Base-by-base conservation (phyloP, 2,797 vertebrate genomes). In the Gymnothorax reevesii region DNA sequence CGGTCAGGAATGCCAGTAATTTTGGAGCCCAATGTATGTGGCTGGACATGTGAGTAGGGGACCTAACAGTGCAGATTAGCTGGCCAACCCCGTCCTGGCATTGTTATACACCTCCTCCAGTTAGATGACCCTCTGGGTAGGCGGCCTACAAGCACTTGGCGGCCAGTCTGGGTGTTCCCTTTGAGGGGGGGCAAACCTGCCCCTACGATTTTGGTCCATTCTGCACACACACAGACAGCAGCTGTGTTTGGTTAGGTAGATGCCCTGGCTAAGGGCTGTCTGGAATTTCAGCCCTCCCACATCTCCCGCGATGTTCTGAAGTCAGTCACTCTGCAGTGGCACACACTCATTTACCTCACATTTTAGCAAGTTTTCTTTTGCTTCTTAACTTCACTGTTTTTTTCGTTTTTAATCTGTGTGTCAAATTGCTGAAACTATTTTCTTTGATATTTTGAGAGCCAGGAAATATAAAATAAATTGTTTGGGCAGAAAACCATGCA, bases 161-260 rank as follows among this genome's bases (percentile, higher is more conserved):
- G 13, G 10, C 33, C 73, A 1, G 27, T 15, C 27, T 13, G 73
- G 27, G 73, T 75, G 27, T 75, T 71, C 25, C 25, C 69, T 17
- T 12, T 49, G 73, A 49, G 20, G 13, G 73, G 73, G 73, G 9
- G 33, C 27, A 42, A 15, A 12, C 73, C 69, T 3, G 62, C 66
- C 42, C 75, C 25, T 0, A 20, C 2, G 0, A 49, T 17, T 20
- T 52, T 55, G 75, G 55, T 79, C 75, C 42, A 52, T n/a, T 79
- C 75, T 3, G 75, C 75, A 52, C 42, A 75, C 75, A 27, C 1
- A 7, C 66, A 79, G 42, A 77, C 73, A 15, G 73, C 75, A 79
- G 75, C 75, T 79, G 75, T 79, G 75, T 79, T 79, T 79, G 49
- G 75, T 79, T 79, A 79, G 33, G 75, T 79, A 55, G 55, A 79